Evolutionary conservation across 2,888 invertebrate genomes (phyloP), one percentile per base, ranked within the genome.

Genomic region (Papilio elwesi): DNA sequence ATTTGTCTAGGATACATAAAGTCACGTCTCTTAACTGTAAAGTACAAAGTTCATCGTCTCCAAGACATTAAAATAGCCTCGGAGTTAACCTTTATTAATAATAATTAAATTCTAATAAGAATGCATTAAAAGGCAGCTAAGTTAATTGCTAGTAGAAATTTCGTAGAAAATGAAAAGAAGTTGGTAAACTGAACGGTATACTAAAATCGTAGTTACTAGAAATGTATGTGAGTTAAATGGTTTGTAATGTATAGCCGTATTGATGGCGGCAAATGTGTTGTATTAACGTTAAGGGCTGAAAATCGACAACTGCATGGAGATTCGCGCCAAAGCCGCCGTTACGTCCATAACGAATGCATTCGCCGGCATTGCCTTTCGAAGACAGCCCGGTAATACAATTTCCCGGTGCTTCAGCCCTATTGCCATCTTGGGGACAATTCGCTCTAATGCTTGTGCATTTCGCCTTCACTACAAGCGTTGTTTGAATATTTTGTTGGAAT

Each of bases 391-490:
- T 91, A 92, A 92, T 92, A 90, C 90, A 91, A 92, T 93, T 92
- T 92, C 83, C 85, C 84, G 83, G 81, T 85, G 82, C 85, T 85
- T 76, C 85, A 81, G 79, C 81, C 82, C 81, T 86, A 91, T 85
- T 87, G 86, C 90, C 86, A 84, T 89, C 93, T 90, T 86, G 92
- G 91, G 92, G 82, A 89, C 91, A 87, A 90, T 92, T 92, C 88
- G 78, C 84, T 79, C 84, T 90, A 89, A 92, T 91, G 85, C 85
- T 83, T 81, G 80, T 86, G 86, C 87, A 87, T 82, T 79, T 81
- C 76, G 77, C 78, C 78, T 83, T 83, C 81, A 78, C 81, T 83
- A 80, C 79, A 81, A 81, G 81, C 81, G 83, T 86, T 87, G 85
- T 87, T 87, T 85, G 83, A 87, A 85, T 74, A 86, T 87, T 84